Conservation (phyloP, 1,140 invertebrate genomes). For the Sipha flava region DNA sequence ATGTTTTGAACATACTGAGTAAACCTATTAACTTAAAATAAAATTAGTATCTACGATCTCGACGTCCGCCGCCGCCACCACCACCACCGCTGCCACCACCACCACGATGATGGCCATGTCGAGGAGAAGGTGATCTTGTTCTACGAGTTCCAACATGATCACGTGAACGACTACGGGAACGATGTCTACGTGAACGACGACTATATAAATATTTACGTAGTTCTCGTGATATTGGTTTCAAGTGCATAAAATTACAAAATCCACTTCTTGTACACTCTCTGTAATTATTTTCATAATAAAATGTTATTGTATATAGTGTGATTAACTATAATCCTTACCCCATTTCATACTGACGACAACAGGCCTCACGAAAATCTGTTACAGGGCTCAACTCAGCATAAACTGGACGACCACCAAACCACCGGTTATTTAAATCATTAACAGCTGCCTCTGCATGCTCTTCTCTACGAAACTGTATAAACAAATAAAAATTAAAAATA, state of each 20-base stretch:
- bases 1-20: background rate
- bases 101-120: slow-evolving; percentile 25
- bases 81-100: slow-evolving; percentile 34
- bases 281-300: slow-evolving; percentile 30
- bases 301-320: background rate
- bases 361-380: slow-evolving; percentile 97
- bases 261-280: slow-evolving; percentile 93
- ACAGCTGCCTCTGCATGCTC: slow-evolving; percentile 97
- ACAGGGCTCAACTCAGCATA: slow-evolving; percentile 97
- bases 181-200: slow-evolving; percentile 41
- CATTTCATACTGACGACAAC: slow-evolving; percentile 98
- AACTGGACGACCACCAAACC: slow-evolving; percentile 97
- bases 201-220: slow-evolving; percentile 72
- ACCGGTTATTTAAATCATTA: slow-evolving; percentile 93
- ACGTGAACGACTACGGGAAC: slow-evolving; percentile 37
- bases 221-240: slow-evolving; percentile 94
- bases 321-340: slow-evolving; percentile 50
- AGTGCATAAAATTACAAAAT: slow-evolving; percentile 99
- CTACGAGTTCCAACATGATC: slow-evolving; percentile 38
- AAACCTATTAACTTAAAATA: background rate
- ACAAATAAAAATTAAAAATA: background rate
- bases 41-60: slow-evolving; percentile 28
- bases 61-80: slow-evolving; percentile 1
- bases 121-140: slow-evolving; percentile 36
- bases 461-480: slow-evolving; percentile 79